phyloP scores from a whole-genome alignment of 2,113 vertebrate genomes.

The Mustelus asterias region DNA sequence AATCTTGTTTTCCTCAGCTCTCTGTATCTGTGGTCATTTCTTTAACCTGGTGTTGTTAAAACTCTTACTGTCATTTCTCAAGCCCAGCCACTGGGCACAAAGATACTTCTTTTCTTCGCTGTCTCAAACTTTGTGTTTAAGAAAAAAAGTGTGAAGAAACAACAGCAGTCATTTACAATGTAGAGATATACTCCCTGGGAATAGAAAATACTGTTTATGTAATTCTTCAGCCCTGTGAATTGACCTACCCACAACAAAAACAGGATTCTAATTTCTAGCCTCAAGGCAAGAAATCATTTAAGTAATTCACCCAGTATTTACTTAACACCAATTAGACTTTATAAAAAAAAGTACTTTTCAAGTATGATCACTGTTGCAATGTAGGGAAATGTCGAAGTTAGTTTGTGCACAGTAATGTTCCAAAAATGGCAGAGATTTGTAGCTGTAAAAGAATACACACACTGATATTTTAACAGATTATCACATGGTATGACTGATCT shows the following conservation, averaged over 20 bases:
- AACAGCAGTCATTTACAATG: not conserved
- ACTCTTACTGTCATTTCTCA: too few relatives aligned
- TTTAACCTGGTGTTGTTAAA: too few relatives aligned
- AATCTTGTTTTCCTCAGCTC: too few relatives aligned
- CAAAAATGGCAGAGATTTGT: not conserved
- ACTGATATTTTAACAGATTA: not conserved
- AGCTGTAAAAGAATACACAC: not conserved
- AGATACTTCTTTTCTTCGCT: not conserved
- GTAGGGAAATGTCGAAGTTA: not conserved
- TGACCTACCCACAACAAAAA: not conserved
- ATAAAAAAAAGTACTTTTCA: not conserved
- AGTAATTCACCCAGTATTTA: not conserved
- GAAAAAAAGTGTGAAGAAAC: not conserved
- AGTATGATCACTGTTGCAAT: not conserved
- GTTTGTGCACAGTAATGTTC: not conserved
- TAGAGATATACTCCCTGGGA: too few relatives aligned
- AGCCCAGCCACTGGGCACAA: not conserved
- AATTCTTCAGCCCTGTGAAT: not conserved
- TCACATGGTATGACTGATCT: not conserved
- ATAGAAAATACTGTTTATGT: not conserved
- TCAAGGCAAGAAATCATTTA: not conserved
- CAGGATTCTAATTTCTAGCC: not conserved
- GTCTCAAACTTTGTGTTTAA: not conserved
- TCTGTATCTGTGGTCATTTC: too few relatives aligned
- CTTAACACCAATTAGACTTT: not conserved